Percentiles rank a stretch among this genome's conserved stretches.
Evolutionary conservation across 2,888 invertebrate species (phyloP).

Genomic region (Tholera decimalis): DNA sequence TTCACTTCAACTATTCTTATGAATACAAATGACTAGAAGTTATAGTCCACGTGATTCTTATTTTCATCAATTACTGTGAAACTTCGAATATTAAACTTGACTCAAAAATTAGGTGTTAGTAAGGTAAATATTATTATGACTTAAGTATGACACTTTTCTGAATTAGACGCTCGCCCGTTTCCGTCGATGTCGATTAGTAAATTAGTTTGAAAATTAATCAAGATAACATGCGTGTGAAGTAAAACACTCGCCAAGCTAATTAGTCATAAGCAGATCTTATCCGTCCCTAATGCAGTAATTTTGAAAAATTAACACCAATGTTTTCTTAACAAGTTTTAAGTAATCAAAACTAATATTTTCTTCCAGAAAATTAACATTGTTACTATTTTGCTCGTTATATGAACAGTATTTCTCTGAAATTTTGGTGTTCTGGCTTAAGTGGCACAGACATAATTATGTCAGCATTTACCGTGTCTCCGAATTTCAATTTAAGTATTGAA

Average conservation of each 20-base stretch:
- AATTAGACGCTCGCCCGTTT: neutral
- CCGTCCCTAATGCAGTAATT: neutral
- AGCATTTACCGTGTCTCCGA: neutral
- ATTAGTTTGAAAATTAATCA: neutral
- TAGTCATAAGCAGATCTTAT: neutral
- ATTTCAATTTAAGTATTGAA: neutral
- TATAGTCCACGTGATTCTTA: neutral
- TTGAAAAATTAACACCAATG: neutral
- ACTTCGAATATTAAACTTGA: neutral
- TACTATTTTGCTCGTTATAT: too few species aligned
- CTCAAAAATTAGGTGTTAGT: neutral
- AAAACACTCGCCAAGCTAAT: neutral
- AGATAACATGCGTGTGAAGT: too few species aligned
- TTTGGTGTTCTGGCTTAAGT: neutral
- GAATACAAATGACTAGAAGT: constrained; percentile 1
- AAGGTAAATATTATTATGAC: too few species aligned
- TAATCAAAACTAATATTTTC: neutral
- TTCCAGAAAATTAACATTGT: neutral
- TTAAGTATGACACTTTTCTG: too few species aligned
- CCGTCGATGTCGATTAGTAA: neutral
- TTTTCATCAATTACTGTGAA: neutral
- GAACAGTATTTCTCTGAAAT: neutral
- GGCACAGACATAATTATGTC: neutral
- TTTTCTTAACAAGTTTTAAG: too few species aligned
- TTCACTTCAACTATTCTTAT: neutral